Evolutionary conservation across 2,113 vertebrate species (phyloP).

Genomic region (Ranitomeya variabilis): DNA sequence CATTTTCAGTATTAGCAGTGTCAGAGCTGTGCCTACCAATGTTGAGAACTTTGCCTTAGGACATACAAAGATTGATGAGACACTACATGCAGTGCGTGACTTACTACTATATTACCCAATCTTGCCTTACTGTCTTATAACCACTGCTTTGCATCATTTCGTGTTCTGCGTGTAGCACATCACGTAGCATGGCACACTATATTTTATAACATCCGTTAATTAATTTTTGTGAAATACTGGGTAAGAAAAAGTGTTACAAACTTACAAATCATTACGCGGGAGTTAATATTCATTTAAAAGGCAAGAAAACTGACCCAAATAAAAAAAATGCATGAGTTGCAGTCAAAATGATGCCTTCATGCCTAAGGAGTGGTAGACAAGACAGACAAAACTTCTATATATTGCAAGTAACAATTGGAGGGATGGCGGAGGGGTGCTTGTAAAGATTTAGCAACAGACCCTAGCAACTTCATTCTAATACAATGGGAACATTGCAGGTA

Average conservation of each 20-base stretch:
- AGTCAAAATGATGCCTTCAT: too few species aligned
- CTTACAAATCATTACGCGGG: too few species aligned
- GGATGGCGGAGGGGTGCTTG: too few species aligned
- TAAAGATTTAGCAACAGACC: too few species aligned
- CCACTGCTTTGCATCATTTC: background rate
- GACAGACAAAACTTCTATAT: too few species aligned
- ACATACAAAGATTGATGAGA: background rate
- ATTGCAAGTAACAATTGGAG: too few species aligned
- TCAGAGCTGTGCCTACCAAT: background rate
- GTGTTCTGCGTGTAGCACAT: background rate
- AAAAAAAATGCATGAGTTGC: too few species aligned
- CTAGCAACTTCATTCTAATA: too few species aligned
- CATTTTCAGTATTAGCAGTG: background rate
- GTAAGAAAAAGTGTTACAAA: background rate
- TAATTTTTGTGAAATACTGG: background rate
- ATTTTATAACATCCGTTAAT: background rate
- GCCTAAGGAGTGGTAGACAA: too few species aligned
- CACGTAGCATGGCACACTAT: background rate
- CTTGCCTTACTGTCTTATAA: background rate
- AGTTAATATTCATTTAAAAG: too few species aligned
- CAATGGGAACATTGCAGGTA: too few species aligned
- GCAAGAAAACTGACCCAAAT: too few species aligned
- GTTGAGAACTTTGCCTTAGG: background rate
- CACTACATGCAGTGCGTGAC: background rate
- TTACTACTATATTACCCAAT: background rate